These are phyloP conservation scores for Cephonodes hylas DNA, from an alignment of 2,888 invertebrate genomes.

Conservation along the genomic window DNA sequence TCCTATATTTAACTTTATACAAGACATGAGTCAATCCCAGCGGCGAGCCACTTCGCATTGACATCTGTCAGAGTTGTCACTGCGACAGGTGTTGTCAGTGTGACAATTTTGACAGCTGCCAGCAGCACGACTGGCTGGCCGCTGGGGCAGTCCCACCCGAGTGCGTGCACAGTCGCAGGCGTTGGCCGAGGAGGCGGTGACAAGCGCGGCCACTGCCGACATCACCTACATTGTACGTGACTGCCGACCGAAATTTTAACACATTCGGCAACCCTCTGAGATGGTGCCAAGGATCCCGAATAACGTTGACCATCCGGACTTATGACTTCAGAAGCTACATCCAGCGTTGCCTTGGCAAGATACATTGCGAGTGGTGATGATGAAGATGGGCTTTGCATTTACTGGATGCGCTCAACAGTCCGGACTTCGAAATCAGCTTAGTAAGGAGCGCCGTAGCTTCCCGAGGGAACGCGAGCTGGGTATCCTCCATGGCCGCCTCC, in stretches of 20 bases:
- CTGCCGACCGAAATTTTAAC: constrained; percentile 54
- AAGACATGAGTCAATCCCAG: constrained; percentile 69
- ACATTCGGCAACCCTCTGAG: constrained; percentile 56
- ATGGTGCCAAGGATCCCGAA: constrained; percentile 59
- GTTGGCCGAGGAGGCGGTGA: constrained; percentile 57
- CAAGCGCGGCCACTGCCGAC: constrained; percentile 50
- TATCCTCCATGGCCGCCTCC: constrained; percentile 76
- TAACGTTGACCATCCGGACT: constrained; percentile 50
- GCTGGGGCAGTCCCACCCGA: constrained; percentile 61
- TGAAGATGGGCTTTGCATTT: constrained; percentile 16
- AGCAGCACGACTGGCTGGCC: constrained; percentile 63
- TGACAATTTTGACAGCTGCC: constrained; percentile 31
- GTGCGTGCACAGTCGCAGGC: constrained; percentile 79
- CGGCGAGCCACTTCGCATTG: constrained; percentile 68
- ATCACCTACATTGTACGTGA: constrained; percentile 79
- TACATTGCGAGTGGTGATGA: constrained; percentile 23
- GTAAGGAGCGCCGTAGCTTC: constrained; percentile 87
- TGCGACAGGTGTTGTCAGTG: constrained; percentile 24
- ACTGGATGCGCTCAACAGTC: constrained; percentile 27
- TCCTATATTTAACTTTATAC: constrained; percentile 77
- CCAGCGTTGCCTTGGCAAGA: constrained; percentile 8
- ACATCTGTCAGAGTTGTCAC: constrained; percentile 30
- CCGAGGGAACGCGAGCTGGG: constrained; percentile 82
- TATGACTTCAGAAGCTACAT: constrained; percentile 13
- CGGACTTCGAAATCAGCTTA: constrained; percentile 46